phyloP scores from a whole-genome alignment of 2,797 vertebrate species.

The Hylomyscus alleni region DNA sequence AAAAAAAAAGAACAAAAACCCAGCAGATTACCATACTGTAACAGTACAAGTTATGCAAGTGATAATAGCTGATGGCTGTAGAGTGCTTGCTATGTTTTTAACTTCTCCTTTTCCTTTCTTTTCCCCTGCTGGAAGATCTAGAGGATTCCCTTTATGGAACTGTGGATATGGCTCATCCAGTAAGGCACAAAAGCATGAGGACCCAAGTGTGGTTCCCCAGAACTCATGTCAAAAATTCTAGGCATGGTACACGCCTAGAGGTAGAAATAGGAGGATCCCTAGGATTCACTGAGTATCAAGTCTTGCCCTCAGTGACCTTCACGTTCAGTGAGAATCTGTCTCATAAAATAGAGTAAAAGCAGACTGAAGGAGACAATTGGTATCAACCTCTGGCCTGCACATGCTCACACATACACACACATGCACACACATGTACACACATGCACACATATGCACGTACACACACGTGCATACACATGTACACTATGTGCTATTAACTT shows the following conservation, averaged over 20 bases:
- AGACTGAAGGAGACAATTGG: neutral
- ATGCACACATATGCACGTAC: neutral
- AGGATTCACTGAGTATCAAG: no score
- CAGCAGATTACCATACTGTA: conserved; percentile 20
- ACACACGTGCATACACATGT: neutral
- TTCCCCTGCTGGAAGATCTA: neutral
- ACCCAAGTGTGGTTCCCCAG: neutral
- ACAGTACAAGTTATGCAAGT: neutral
- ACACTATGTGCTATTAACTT: neutral
- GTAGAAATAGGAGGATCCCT: neutral
- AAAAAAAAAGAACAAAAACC: conserved; percentile 2
- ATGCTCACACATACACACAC: neutral
- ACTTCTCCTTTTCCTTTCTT: neutral
- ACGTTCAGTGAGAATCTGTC: neutral
- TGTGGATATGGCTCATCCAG: no score
- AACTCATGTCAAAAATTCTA: neutral
- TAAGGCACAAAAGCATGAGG: neutral
- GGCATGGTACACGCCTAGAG: neutral
- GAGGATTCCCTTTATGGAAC: neutral
- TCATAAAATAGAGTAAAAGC: neutral
- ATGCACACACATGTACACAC: neutral
- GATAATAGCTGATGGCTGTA: neutral
- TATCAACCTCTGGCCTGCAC: neutral
- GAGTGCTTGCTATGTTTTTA: neutral
- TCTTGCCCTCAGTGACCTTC: neutral